phyloP scores from a whole-genome alignment of 1,140 invertebrate genomes.

The Globodera ellingtonae region DNA sequence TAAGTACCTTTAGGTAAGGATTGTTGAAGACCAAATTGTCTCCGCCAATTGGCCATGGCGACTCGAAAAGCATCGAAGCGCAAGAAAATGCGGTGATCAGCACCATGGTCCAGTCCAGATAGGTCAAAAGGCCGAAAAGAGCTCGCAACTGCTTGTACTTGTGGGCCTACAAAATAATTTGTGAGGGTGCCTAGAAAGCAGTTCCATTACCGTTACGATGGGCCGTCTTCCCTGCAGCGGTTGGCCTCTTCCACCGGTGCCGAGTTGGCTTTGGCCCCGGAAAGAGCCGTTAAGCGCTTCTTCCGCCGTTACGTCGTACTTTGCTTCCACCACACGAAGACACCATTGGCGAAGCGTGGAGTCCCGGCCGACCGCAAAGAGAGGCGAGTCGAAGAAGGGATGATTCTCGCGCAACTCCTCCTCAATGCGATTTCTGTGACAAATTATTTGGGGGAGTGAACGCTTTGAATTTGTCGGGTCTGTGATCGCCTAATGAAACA shows the following conservation, averaged over 20 bases:
- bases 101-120: conserved; percentile 99
- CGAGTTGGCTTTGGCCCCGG: conserved; percentile 10
- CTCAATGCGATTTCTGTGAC: conserved; percentile 62
- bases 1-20: conserved; percentile 50
- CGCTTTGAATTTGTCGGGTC: not conserved
- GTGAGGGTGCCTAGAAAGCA: not conserved
- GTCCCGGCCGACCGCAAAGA: conserved; percentile 89
- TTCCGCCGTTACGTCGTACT: conserved; percentile 81
- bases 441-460: conserved; percentile 11
- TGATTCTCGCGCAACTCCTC: conserved; percentile 96
- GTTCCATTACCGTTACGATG: not conserved
- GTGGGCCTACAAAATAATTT: conserved; percentile 4
- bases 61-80: conserved; percentile 98
- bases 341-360: conserved; percentile 83
- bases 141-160: conserved; percentile 69
- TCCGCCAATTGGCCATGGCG: conserved; percentile 67
- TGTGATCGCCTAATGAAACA: no score
- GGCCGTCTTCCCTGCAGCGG: not conserved
- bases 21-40: conserved; percentile 63
- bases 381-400: conserved; percentile 95
- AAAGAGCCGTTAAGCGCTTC: conserved; percentile 22
- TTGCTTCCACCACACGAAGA: conserved; percentile 89
- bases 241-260: not conserved
- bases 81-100: conserved; percentile 93
- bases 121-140: conserved; percentile 86